Evolutionary conservation across 1,140 invertebrate genomes (phyloP).

Genomic region (Physella acuta): DNA sequence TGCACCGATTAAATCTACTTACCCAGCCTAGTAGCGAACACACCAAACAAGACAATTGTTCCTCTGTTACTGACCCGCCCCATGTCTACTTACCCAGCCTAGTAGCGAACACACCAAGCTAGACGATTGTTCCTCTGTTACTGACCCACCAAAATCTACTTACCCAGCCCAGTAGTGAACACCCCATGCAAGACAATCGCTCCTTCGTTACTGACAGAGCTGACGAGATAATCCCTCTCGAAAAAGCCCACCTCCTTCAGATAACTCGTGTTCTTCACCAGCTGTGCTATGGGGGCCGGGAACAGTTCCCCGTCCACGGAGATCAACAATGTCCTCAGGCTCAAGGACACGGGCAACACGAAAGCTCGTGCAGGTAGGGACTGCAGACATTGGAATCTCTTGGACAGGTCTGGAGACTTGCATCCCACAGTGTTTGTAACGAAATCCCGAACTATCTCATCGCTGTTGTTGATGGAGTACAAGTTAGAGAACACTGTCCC

Average conservation of each 20-base stretch:
- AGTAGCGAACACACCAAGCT: too few relatives aligned
- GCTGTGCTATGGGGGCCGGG: not conserved
- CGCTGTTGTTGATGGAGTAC: not conserved
- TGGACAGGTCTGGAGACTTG: not conserved
- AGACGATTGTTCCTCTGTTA: too few relatives aligned
- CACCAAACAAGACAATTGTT: too few relatives aligned
- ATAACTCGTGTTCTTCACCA: conserved; percentile 2
- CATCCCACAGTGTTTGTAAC: conserved; percentile 4
- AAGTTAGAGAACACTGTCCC: conserved; percentile 11
- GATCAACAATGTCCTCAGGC: conserved; percentile 1
- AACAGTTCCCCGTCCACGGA: conserved; percentile 7
- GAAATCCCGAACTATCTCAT: conserved; percentile 5
- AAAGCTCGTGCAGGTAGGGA: not conserved
- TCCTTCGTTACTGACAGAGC: conserved; percentile 2
- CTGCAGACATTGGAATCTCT: not conserved
- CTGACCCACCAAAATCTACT: not conserved
- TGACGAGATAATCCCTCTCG: not conserved
- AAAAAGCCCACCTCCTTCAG: not conserved
- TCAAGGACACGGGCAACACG: not conserved
- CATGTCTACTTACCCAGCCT: too few relatives aligned
- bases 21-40: too few relatives aligned
- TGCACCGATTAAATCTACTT: too few relatives aligned
- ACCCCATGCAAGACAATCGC: not conserved
- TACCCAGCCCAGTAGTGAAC: not conserved
- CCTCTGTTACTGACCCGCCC: too few relatives aligned